Conservation (phyloP, 2,797 vertebrate genomes). For the Gambelia wislizenii region DNA sequence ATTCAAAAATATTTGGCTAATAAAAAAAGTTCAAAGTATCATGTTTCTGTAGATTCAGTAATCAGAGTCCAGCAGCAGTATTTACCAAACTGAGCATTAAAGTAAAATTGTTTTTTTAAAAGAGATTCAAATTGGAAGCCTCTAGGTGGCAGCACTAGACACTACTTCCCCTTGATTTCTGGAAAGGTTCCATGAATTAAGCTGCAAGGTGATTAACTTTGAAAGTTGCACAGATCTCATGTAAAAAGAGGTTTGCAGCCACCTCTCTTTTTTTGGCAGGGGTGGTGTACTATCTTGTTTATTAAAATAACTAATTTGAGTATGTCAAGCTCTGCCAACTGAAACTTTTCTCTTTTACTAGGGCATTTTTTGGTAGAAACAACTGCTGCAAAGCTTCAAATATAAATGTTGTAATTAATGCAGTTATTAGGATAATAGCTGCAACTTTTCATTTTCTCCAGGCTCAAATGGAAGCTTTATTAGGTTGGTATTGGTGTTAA, state of each 20-base stretch:
- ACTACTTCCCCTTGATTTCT: conserved; percentile 63
- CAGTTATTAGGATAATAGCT: background rate
- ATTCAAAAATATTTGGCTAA: background rate
- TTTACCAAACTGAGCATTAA: conserved; percentile 23
- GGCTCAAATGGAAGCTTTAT: conserved; percentile 7
- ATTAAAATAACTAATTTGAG: background rate
- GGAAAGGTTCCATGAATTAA: conserved; percentile 31
- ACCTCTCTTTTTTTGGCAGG: background rate
- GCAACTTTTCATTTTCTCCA: background rate
- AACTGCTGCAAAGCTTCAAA: background rate
- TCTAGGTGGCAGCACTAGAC: conserved; percentile 82
- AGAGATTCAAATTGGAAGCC: conserved; percentile 63
- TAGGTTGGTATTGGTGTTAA: conserved; percentile 10
- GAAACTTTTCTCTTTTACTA: background rate
- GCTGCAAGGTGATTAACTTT: conserved; percentile 57
- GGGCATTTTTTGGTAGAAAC: background rate
- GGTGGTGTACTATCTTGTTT: background rate
- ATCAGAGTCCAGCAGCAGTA: conserved; percentile 8
- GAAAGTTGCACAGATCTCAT: conserved; percentile 45
- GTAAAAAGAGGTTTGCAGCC: background rate
- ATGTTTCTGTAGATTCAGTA: background rate
- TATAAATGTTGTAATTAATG: accelerated
- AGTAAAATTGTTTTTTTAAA: conserved; percentile 33
- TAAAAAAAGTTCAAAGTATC: background rate
- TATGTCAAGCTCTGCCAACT: background rate